Evolutionary conservation across 2,888 invertebrate species (phyloP).

Genomic region (Drosophila paramelanica): DNA sequence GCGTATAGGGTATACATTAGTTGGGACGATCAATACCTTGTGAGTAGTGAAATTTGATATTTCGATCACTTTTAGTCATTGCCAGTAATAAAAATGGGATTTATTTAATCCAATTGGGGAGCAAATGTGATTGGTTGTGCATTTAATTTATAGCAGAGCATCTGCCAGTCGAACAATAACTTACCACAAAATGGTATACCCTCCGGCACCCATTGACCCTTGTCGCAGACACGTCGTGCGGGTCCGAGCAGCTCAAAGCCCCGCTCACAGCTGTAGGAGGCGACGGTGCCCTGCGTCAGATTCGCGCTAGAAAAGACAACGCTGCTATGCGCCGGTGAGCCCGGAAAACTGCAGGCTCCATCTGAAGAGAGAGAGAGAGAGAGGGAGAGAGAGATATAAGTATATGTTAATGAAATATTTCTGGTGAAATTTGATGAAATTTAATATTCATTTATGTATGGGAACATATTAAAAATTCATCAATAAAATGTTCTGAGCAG

Average conservation of each 20-base stretch:
- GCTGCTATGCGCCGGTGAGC: constrained; percentile 94
- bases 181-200: constrained; percentile 98
- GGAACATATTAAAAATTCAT: constrained; percentile 46
- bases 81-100: neutral
- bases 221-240: constrained; percentile 90
- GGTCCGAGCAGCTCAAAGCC: constrained; percentile 97
- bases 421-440: constrained; percentile 40
- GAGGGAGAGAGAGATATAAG: constrained; percentile 4
- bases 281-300: constrained; percentile 87
- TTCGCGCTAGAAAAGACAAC: constrained; percentile 91
- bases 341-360: constrained; percentile 92
- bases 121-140: neutral
- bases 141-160: neutral
- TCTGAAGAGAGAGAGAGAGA: constrained; percentile 64
- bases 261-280: constrained; percentile 93
- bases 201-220: constrained; percentile 93
- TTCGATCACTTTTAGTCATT: too few relatives aligned
- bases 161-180: constrained; percentile 81
- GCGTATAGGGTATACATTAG: neutral
- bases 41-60: too few relatives aligned
- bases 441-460: constrained; percentile 48
- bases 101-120: too few relatives aligned
- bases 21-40: neutral
- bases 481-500: constrained; percentile 33
- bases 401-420: constrained; percentile 37